Evolutionary conservation across 2,888 invertebrate species (phyloP), one percentile per base, ranked within the genome.

Genomic region (Dasypolia templi): DNA sequence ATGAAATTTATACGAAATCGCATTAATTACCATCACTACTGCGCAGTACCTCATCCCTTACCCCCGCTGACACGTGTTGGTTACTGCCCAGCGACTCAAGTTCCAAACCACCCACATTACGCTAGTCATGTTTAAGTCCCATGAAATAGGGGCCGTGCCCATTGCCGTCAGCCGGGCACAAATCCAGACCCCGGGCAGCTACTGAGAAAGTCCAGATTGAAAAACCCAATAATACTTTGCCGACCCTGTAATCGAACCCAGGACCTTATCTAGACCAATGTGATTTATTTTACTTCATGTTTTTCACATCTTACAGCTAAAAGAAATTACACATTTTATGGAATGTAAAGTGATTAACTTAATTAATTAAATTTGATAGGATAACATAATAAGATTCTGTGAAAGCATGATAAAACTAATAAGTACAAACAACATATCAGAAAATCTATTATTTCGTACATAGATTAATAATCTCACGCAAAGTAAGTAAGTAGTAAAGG

Each of bases 341-440:
- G 46, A 79, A 78, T 79, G 39, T 58, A 12, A 26, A 49, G 19
- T 35, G 11, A 49, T 42, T 49, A 19, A 5, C 19, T 35, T 26
- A 49, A 32, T 42, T 9, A 32, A 49, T 29, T 39, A 55, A 14
- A 42, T 29, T 66, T 44, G 2, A 59, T 32, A 44, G n/a, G 19
- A 70, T 35, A 67, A 61, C 22, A 29, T 42, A 29, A 1, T 26
- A 71, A 55, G 22, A 49, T 72, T 49, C 62, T 42, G 11, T 49
- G 1, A 39, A 61, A 32, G 62, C 42, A 32, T 19, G 14, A 49
- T 59, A n/a, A 22, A 62, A 75, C 1, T 42, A 49, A 49, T 49
- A 72, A 26, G 14, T 46, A 74, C 19, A 58, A 29, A 32, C 9
- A n/a, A n/a, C n/a, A n/a, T n/a, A 51, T 65, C 12, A 44, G 22